phyloP scores from a whole-genome alignment of 2,113 vertebrate species.

The Paraplagusia blochii region DNA sequence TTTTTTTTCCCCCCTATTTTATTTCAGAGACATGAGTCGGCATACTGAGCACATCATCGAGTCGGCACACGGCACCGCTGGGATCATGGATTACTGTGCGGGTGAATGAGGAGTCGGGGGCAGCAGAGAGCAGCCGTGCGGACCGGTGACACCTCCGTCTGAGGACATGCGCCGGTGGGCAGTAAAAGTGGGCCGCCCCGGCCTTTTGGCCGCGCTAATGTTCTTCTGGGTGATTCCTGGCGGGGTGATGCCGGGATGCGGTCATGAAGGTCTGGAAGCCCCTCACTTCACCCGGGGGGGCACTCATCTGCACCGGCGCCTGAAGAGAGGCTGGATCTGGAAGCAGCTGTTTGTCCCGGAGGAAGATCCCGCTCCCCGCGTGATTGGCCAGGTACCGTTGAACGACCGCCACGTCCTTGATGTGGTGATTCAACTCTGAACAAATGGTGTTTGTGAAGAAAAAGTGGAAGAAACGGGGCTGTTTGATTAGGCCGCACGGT shows the following conservation, averaged over 20 bases:
- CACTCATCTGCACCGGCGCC: constrained; percentile 56
- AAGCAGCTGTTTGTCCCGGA: constrained; percentile 84
- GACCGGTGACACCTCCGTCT: constrained; percentile 21
- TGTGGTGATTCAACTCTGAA: constrained; percentile 25
- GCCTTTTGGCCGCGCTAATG: constrained; percentile 57
- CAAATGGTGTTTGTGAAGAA: too few relatives aligned
- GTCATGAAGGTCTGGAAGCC: constrained; percentile 32
- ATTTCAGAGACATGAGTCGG: constrained; percentile 50
- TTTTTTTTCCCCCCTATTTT: constrained; percentile 16
- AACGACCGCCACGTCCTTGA: constrained; percentile 60
- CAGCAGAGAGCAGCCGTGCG: background rate
- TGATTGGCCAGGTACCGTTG: constrained; percentile 84
- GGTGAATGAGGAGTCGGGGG: constrained; percentile 33
- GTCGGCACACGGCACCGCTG: constrained; percentile 29
- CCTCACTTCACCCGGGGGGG: constrained; percentile 34
- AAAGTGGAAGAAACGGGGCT: too few relatives aligned
- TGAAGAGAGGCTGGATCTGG: constrained; percentile 85
- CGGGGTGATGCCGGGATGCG: constrained; percentile 42
- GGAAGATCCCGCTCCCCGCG: constrained; percentile 71
- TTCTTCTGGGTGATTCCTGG: constrained; percentile 66
- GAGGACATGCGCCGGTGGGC: constrained; percentile 48
- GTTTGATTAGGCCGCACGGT: too few relatives aligned
- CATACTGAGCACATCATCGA: constrained; percentile 29
- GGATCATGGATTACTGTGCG: constrained; percentile 36
- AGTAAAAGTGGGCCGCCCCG: constrained; percentile 64